phyloP scores from a whole-genome alignment of 2,888 invertebrate species.

The Erebia palarica region DNA sequence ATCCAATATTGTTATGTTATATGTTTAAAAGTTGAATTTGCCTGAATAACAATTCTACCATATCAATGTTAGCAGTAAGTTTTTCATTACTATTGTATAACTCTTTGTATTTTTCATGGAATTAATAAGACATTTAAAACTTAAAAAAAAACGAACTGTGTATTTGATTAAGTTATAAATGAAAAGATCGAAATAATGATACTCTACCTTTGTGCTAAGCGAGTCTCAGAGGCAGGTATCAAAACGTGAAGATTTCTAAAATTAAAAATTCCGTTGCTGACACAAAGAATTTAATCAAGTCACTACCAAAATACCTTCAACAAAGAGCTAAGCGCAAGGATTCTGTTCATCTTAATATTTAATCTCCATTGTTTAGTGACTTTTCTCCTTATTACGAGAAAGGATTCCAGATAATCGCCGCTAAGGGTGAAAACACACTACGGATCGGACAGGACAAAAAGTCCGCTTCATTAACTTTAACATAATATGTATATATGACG shows the following conservation, averaged over 20 bases:
- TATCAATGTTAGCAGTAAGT: too few species aligned
- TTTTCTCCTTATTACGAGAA: constrained; percentile 21
- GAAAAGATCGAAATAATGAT: not conserved
- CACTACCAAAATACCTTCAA: constrained; percentile 21
- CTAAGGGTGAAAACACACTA: not conserved
- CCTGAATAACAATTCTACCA: too few species aligned
- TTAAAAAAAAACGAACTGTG: too few species aligned
- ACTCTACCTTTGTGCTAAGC: not conserved
- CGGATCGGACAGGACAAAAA: too few species aligned
- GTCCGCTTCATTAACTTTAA: too few species aligned
- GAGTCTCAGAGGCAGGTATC: not conserved
- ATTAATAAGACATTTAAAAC: too few species aligned
- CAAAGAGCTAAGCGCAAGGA: constrained; percentile 25
- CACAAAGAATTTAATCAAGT: constrained; percentile 33
- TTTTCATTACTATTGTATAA: too few species aligned
- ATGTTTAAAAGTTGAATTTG: too few species aligned
- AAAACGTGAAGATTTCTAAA: constrained; percentile 12
- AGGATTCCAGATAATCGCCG: constrained; percentile 18
- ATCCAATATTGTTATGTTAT: too few species aligned
- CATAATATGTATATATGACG: too few species aligned
- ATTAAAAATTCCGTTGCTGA: constrained; percentile 19
- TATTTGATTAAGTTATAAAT: too few species aligned
- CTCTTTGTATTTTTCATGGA: too few species aligned
- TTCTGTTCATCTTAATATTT: constrained; percentile 33
- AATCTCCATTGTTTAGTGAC: constrained; percentile 25